Evolutionary conservation across 1,140 invertebrate genomes (phyloP).

Genomic region (Bombyx mandarina): DNA sequence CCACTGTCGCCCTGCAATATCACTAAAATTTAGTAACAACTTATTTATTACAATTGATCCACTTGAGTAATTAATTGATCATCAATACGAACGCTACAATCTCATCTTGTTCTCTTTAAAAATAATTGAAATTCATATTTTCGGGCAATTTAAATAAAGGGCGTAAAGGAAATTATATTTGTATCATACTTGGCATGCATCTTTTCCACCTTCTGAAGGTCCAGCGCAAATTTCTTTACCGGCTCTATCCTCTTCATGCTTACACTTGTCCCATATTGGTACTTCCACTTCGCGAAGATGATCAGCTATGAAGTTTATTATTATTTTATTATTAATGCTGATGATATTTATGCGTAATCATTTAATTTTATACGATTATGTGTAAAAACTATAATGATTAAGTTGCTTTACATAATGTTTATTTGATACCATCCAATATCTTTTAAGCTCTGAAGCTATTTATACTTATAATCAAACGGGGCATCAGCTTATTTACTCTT

Average conservation of each 20-base stretch:
- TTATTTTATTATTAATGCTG: no score
- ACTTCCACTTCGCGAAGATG: conserved; percentile 80
- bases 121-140: neutral
- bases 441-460: neutral
- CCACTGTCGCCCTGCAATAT: conserved; percentile 79
- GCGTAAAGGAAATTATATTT: conserved; percentile 3
- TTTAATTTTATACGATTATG: neutral
- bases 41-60: neutral
- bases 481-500: no score
- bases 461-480: neutral
- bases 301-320: conserved; percentile 64
- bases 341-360: conserved; percentile 1
- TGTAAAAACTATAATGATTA: neutral
- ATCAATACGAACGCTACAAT: no score
- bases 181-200: conserved; percentile 78
- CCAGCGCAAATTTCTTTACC: conserved; percentile 84
- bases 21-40: conserved; percentile 1
- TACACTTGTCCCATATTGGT: conserved; percentile 74
- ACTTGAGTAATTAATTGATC: neutral
- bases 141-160: neutral
- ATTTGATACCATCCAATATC: neutral
- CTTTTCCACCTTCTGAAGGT: conserved; percentile 78
- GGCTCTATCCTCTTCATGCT: conserved; percentile 72
- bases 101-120: neutral
- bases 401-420: neutral